Evolutionary conservation across 1,140 invertebrate genomes (phyloP), one percentile per base, ranked within the genome.

Genomic region (Pteromalus puparum): DNA sequence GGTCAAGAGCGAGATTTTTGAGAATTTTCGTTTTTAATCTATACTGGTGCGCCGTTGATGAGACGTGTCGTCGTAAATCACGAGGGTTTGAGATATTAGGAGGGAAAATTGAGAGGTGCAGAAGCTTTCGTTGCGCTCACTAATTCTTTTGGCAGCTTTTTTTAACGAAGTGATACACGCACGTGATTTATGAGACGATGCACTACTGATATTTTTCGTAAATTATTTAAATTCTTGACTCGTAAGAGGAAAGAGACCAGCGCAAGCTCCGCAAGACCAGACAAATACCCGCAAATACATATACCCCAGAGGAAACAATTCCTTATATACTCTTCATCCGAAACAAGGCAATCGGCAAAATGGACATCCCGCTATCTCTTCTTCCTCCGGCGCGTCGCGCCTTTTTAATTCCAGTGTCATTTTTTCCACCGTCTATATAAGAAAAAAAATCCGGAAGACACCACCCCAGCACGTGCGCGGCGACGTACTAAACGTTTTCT

Each of bases 361-460:
- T 82, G 84, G 80, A 82, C 48, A 67, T 61, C 18, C 21, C 53
- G 5, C 53, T n/a, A 7, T 61, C 21, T 4, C 82, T 79, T 70
- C n/a, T 10, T 12, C 9, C 34, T 67, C 38, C n/a, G 80, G 34
- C 46, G n/a, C 18, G 48, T 81, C 18, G 67, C 53, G 65, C 80
- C 53, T 82, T 83, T 85, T 85, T 85, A 82, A 85, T 85, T 81
- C 65, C 75, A 72, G 80, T 53, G 74, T 85, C 46, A 85, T 82
- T 85, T 85, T 85, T 85, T 65, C 48, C 78, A 53, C 42, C 34
- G 15, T 12, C 65, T 42, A 38, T 30, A 24, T 70, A 13, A 4
- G n/a, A n/a, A 15, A 75, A 74, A 74, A 18, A 74, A 75, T 15
- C 21, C 28, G 68, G 67, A 38, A 48, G 34, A 48, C 6, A 61